Conservation (phyloP, 2,113 vertebrate species). For the Sinocyclocheilus maitianheensis region DNA sequence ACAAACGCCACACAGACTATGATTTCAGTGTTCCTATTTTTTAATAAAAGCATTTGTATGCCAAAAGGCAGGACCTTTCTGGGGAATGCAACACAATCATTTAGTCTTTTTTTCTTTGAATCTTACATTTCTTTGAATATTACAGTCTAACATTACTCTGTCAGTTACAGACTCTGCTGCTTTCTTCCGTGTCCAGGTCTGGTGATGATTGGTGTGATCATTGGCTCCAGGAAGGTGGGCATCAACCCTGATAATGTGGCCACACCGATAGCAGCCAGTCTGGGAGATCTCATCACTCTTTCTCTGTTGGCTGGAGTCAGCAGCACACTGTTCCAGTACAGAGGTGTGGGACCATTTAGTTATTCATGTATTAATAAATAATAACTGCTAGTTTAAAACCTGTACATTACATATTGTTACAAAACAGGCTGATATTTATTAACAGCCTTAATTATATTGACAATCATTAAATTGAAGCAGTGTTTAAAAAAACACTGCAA, state of each 20-base stretch:
- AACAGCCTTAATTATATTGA: not conserved
- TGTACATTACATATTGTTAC: not conserved
- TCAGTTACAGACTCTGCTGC: not conserved
- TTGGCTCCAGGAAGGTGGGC: conserved; percentile 87
- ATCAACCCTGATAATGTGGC: conserved; percentile 97
- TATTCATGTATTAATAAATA: not conserved
- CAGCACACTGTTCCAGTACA: conserved; percentile 83
- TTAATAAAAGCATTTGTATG: too few species aligned
- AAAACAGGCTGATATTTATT: not conserved
- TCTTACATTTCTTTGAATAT: conserved; percentile 20
- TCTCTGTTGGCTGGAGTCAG: conserved; percentile 89
- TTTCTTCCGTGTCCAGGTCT: conserved; percentile 74
- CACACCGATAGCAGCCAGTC: conserved; percentile 95
- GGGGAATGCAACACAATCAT: not conserved
- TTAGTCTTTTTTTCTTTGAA: not conserved
- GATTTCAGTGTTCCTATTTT: too few species aligned
- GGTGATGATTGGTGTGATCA: conserved; percentile 91
- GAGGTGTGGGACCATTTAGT: conserved; percentile 69
- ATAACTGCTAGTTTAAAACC: not conserved
- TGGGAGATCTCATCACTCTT: conserved; percentile 92
- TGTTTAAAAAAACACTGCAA: not conserved
- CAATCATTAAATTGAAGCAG: not conserved
- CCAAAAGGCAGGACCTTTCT: not conserved
- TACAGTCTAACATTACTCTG: not conserved
- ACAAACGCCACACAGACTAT: too few species aligned